Percentiles rank a stretch among this genome's conserved stretches.
These are phyloP conservation scores for Agrilus planipennis DNA, from an alignment of 1,140 invertebrate species.

Conservation along the genomic window DNA sequence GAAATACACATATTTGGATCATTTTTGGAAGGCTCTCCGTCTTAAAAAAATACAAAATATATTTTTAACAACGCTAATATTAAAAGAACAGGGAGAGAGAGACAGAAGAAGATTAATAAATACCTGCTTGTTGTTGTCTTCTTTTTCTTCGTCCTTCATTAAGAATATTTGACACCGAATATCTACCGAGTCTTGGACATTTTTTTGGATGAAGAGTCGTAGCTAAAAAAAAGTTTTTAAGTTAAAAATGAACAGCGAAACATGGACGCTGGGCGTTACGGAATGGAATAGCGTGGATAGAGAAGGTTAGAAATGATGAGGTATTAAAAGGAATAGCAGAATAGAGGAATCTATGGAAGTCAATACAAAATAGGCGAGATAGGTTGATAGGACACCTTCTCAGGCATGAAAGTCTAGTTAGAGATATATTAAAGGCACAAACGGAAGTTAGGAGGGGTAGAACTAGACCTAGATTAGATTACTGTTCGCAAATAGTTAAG, in stretches of 20 bases:
- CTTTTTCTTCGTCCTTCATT: constrained; percentile 19
- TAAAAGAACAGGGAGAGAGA: neutral
- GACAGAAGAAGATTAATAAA: neutral
- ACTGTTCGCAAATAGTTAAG: no score
- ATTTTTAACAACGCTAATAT: neutral
- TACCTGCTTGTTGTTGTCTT: constrained; percentile 18
- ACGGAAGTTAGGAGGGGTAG: no score
- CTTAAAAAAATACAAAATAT: neutral
- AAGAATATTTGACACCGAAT: constrained; percentile 45
- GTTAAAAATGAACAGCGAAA: no score
- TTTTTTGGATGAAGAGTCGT: constrained; percentile 48
- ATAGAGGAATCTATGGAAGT: no score
- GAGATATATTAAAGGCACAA: no score
- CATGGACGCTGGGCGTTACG: no score
- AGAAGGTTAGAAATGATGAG: no score
- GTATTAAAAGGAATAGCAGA: no score
- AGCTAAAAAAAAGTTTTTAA: no score
- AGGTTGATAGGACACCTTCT: neutral
- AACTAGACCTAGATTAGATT: no score
- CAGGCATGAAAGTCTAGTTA: no score
- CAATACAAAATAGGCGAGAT: neutral
- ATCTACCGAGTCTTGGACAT: constrained; percentile 57
- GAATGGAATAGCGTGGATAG: no score
- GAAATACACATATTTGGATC: neutral
- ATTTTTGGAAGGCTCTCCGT: neutral